Evolutionary conservation across 2,113 vertebrate genomes (phyloP), one percentile per base, ranked within the genome.

Genomic region (Ptyas mucosa): DNA sequence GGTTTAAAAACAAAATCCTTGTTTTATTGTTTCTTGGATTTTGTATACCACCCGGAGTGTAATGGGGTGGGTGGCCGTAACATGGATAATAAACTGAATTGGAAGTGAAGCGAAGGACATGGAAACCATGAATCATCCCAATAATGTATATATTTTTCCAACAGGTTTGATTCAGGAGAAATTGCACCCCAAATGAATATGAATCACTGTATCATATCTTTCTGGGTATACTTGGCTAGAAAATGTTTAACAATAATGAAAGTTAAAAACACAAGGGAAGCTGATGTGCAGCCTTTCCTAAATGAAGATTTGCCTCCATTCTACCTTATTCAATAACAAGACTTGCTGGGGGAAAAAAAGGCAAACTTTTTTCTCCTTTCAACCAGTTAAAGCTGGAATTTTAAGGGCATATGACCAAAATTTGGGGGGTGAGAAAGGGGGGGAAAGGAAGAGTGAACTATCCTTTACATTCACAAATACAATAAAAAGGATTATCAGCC

Each of bases 391-490:
- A 93, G 64, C 87, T 1, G 20, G 54, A 85, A 91, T 87, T 90
- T 93, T 69, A 93, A 93, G 95, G 75, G 49, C 64, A 94, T 52
- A 90, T 0, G 46, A 94, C 92, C 87, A 21, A 92, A 92, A 91
- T 87, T 92, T 93, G 92, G 94, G 92, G 94, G 96, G 96, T 21
- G 75, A 43, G 75, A 81, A 43, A 29, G 85, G 7, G 15, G 14
- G 52, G 26, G n/a, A 21, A 14, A 23, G 43, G 54, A 86, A 90
- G 55, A 86, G 51, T 21, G 20, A 81, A 39, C 46, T 57, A 90
- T 96, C 95, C 96, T 96, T 93, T 93, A 43, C 94, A 97, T 95
- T 94, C 95, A 95, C 95, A 96, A 97, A 96, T 95, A 97, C 96
- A 96, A 93, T 93, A 29, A 94, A 92, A 54, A 93, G 53, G 96